Conservation (phyloP, 2,113 vertebrate genomes). For the Rhea americana region DNA sequence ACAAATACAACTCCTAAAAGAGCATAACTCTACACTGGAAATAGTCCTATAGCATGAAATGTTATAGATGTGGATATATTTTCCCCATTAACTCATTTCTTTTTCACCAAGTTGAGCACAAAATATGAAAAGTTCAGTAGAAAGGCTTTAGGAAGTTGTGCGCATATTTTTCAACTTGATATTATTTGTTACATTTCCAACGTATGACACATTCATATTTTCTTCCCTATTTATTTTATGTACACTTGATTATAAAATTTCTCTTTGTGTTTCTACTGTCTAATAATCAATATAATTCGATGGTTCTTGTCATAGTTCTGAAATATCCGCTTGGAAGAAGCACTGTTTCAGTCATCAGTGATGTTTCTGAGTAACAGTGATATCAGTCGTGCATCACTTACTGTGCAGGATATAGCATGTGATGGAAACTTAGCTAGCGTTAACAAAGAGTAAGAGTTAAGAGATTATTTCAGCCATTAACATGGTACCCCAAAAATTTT, state of each 20-base stretch:
- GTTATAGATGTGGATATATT: not conserved
- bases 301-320: not conserved
- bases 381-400: not conserved
- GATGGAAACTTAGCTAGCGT: not conserved
- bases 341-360: not conserved
- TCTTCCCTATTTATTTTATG: not conserved
- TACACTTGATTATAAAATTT: not conserved
- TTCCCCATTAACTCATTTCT: not conserved
- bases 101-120: not conserved
- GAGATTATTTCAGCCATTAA: not conserved
- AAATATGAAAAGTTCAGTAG: not conserved
- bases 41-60: not conserved
- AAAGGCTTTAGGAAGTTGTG: not conserved
- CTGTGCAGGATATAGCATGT: not conserved
- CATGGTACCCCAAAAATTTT: not conserved
- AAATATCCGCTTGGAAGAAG: not conserved
- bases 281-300: not conserved
- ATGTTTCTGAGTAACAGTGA: not conserved
- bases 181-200: not conserved
- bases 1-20: not conserved
- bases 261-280: not conserved
- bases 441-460: not conserved
- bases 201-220: not conserved
- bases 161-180: not conserved
- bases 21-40: not conserved